Evolutionary conservation across 2,797 vertebrate species (phyloP).

Genomic region (Muscicapa comitata): DNA sequence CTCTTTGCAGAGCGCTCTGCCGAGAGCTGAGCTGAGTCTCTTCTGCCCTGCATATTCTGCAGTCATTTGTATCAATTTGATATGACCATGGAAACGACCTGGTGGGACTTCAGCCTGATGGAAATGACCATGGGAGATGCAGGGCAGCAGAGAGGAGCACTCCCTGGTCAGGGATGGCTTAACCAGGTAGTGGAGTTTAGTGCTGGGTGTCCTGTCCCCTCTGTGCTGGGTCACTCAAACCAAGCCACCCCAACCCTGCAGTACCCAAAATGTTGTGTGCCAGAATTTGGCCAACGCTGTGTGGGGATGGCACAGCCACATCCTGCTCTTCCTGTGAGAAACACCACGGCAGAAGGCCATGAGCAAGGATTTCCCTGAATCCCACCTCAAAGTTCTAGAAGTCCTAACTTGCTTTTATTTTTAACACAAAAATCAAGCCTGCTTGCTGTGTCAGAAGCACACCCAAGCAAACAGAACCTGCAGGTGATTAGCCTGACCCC

Average conservation of each 20-base stretch:
- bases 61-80: not conserved
- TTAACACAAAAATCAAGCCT: rapidly evolving
- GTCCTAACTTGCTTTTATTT: not conserved
- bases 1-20: not conserved
- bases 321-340: not conserved
- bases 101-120: not conserved
- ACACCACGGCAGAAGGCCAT: not conserved
- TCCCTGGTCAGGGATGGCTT: not conserved
- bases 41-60: not conserved
- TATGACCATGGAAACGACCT: not conserved
- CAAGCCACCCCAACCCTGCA: no score
- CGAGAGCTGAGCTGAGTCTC: not conserved
- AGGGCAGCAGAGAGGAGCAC: not conserved
- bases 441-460: not conserved
- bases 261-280: no score
- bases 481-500: not conserved
- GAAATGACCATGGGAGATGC: not conserved
- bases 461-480: not conserved
- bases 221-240: no score
- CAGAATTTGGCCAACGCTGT: no score
- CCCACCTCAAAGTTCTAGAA: not conserved
- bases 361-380: not conserved
- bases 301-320: not conserved
- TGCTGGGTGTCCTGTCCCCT: no score
- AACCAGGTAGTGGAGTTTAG: rapidly evolving